Conservation (phyloP, 2,888 invertebrate genomes). For the Diloba caeruleocephala region DNA sequence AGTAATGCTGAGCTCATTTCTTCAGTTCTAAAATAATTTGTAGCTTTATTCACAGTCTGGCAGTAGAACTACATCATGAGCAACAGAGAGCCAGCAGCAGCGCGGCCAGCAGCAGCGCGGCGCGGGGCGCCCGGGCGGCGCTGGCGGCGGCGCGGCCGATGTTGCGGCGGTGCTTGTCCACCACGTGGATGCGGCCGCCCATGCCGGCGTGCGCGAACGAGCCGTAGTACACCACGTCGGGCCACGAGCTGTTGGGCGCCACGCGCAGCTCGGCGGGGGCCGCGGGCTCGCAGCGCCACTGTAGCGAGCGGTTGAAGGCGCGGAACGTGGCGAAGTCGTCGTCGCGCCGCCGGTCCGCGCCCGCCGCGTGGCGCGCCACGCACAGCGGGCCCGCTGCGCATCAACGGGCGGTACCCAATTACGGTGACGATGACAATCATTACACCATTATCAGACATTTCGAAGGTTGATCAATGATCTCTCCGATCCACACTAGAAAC, state of each 20-base stretch:
- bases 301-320: conserved; percentile 94
- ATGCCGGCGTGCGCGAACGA: conserved; percentile 97
- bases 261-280: conserved; percentile 93
- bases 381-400: conserved; percentile 93
- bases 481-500: no score
- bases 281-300: conserved; percentile 92
- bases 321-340: conserved; percentile 94
- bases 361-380: conserved; percentile 90
- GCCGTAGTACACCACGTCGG: conserved; percentile 97
- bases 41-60: no score
- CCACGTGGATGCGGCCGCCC: conserved; percentile 98
- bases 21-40: no score
- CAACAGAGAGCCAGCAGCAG: neutral
- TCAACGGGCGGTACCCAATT: no score
- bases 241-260: conserved; percentile 96
- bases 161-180: conserved; percentile 92
- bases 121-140: conserved; percentile 7
- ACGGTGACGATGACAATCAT: no score
- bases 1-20: no score
- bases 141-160: conserved; percentile 57
- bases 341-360: conserved; percentile 93
- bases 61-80: no score
- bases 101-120: neutral
- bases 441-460: no score
- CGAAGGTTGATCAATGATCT: no score